Conservation (phyloP, 2,888 invertebrate genomes). For the Lasioglossum leucozonium region DNA sequence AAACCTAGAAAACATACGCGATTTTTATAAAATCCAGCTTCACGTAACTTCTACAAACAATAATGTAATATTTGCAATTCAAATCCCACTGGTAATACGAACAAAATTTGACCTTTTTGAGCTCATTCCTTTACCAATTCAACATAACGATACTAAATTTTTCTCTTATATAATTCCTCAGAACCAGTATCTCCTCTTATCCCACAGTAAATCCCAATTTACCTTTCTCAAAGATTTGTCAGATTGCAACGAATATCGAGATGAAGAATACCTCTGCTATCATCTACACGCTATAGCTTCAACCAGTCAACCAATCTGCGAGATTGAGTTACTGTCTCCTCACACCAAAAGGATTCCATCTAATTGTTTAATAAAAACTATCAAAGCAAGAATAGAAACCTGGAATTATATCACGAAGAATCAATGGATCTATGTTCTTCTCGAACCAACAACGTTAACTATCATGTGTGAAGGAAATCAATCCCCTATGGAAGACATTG, state of each 20-base stretch:
- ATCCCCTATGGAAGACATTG: conserved; percentile 2
- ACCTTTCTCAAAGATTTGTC: conserved; percentile 23
- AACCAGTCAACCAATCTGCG: conserved; percentile 20
- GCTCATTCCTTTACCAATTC: conserved; percentile 23
- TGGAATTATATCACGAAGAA: conserved; percentile 27
- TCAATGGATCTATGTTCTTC: conserved; percentile 23
- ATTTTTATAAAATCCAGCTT: conserved; percentile 29
- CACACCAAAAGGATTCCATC: conserved; percentile 17
- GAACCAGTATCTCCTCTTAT: conserved; percentile 21
- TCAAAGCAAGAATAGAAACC: conserved; percentile 22
- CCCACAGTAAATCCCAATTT: conserved; percentile 30
- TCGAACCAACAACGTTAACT: background rate
- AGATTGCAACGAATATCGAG: conserved; percentile 32
- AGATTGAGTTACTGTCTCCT: conserved; percentile 29
- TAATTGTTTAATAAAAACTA: conserved; percentile 13
- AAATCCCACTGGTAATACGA: conserved; percentile 19
- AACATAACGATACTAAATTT: conserved; percentile 22
- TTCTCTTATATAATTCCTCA: conserved; percentile 25
- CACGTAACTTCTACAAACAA: conserved; percentile 12
- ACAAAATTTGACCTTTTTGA: conserved; percentile 30
- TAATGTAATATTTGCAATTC: conserved; percentile 25
- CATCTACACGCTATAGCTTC: conserved; percentile 12
- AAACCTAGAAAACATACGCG: conserved; percentile 23
- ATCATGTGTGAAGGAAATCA: conserved; percentile 12
- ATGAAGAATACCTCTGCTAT: conserved; percentile 32